phyloP scores from a whole-genome alignment of 35 echinoderm and acorn worm species.

The Apostichopus californicus region DNA sequence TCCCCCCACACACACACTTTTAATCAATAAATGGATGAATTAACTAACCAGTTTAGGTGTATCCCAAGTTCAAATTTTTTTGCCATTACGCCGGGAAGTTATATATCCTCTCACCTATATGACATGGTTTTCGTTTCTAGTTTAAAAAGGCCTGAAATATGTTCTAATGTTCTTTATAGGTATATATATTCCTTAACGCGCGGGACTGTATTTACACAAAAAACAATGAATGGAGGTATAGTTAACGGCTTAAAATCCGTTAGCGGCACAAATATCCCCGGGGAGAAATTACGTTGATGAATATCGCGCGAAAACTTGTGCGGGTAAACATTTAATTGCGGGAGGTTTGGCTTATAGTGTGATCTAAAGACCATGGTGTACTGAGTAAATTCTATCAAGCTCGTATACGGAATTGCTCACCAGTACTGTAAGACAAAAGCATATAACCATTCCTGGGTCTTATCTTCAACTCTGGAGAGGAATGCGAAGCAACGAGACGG shows the following conservation, averaged over 20 bases:
- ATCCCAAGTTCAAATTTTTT: background rate
- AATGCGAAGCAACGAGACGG: too few relatives aligned
- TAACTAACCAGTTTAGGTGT: background rate
- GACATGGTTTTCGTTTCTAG: background rate
- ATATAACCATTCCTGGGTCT: too few relatives aligned
- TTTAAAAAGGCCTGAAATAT: background rate
- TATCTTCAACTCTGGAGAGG: too few relatives aligned
- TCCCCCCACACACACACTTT: background rate
- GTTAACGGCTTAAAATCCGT: conserved; percentile 43
- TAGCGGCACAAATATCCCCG: conserved; percentile 46
- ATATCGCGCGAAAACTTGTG: conserved; percentile 43
- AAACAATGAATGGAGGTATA: conserved; percentile 44
- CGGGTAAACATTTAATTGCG: conserved; percentile 47
- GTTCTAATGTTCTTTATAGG: background rate
- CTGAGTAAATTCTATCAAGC: too few relatives aligned
- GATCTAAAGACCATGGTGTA: too few relatives aligned
- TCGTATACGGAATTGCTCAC: too few relatives aligned
- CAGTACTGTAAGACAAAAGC: too few relatives aligned
- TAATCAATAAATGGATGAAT: background rate
- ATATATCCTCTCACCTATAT: background rate
- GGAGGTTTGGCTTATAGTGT: background rate
- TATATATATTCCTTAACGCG: conserved; percentile 6
- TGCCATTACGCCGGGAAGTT: background rate
- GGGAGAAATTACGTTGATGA: conserved; percentile 51
- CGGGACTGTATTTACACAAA: conserved; percentile 23